Conservation (phyloP, 2,888 invertebrate genomes). For the Coecobrya sp. region DNA sequence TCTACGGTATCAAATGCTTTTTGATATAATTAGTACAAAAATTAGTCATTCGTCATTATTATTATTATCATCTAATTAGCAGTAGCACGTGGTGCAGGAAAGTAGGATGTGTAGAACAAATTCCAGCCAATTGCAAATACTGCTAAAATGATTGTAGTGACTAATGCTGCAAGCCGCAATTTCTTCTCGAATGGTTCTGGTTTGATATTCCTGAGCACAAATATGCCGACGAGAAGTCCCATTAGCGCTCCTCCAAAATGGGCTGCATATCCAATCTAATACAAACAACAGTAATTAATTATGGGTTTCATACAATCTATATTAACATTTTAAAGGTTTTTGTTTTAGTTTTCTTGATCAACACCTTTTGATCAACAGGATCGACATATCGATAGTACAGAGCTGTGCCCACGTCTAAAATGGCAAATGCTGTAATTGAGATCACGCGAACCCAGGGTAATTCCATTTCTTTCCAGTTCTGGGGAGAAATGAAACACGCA, state of each 20-base stretch:
- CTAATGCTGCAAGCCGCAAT: constrained; percentile 94
- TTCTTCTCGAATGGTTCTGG: constrained; percentile 93
- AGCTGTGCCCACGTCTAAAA: constrained; percentile 95
- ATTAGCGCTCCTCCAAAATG: constrained; percentile 97
- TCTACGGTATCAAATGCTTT: too few species aligned
- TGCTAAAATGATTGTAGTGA: constrained; percentile 92
- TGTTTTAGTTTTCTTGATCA: neutral
- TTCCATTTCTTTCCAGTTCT: constrained; percentile 99
- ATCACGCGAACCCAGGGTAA: constrained; percentile 95
- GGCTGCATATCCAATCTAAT: constrained; percentile 96
- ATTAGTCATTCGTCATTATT: neutral
- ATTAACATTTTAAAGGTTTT: neutral
- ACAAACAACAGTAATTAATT: neutral
- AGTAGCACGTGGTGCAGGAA: constrained; percentile 64
- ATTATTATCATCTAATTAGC: neutral
- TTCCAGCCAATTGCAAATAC: constrained; percentile 92
- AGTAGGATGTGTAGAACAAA: constrained; percentile 88
- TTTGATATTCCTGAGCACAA: constrained; percentile 92
- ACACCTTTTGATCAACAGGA: constrained; percentile 90
- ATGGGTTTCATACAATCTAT: neutral
- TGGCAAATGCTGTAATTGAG: constrained; percentile 93
- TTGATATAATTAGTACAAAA: too few species aligned
- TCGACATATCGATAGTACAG: constrained; percentile 95
- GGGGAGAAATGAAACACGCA: too few species aligned
- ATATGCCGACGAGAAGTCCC: constrained; percentile 94